Conservation (phyloP, 1,140 invertebrate species). For the Bombus vancouverensis region DNA sequence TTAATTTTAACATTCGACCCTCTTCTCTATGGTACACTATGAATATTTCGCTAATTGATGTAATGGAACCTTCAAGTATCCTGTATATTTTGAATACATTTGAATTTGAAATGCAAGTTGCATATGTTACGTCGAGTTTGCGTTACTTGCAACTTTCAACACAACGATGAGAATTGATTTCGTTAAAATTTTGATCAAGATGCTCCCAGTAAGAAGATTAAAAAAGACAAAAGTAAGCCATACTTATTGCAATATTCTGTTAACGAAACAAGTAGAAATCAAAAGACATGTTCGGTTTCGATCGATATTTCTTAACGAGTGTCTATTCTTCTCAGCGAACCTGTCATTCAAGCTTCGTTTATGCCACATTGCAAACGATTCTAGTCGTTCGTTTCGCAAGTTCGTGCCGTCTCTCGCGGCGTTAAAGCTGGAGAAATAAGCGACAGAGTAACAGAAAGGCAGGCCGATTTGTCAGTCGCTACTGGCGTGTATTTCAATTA, state of each 20-base stretch:
- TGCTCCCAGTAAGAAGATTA: no score
- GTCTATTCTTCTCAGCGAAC: neutral
- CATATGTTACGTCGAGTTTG: no score
- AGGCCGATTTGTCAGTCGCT: conserved; percentile 27
- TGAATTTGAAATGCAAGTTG: no score
- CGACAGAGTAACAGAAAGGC: no score
- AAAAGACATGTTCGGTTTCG: neutral
- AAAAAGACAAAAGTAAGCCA: neutral
- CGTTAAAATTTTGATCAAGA: no score
- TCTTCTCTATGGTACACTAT: neutral
- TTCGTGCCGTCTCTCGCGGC: neutral
- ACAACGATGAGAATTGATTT: no score
- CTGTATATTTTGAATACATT: no score
- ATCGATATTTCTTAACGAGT: conserved; percentile 11
- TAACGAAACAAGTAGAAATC: neutral
- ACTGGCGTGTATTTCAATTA: conserved; percentile 4
- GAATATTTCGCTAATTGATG: neutral
- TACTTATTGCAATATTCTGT: neutral
- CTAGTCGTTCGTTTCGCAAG: neutral
- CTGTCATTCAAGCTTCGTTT: neutral
- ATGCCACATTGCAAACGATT: neutral
- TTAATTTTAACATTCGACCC: neutral
- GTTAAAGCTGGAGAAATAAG: neutral
- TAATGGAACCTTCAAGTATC: neutral
- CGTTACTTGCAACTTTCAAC: no score